phyloP scores from a whole-genome alignment of 2,888 invertebrate genomes.

The Troides oblongomaculatus region DNA sequence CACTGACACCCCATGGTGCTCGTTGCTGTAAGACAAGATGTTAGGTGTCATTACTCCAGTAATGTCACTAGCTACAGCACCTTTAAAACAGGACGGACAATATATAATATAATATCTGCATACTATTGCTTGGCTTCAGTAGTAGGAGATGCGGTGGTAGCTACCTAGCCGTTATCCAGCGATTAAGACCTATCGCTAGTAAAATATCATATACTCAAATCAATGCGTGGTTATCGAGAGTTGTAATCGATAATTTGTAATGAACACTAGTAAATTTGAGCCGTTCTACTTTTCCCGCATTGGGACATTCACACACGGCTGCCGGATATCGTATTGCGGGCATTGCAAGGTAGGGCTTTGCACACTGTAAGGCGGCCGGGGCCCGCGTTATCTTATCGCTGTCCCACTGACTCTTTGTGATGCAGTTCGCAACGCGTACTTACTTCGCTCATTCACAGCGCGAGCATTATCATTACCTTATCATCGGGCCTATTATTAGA shows the following conservation, averaged over 20 bases:
- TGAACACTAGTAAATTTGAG: slow-evolving; percentile 1
- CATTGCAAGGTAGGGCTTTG: slow-evolving; percentile 18
- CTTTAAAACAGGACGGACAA: too few relatives aligned
- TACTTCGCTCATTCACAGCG: slow-evolving; percentile 31
- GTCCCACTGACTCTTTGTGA: slow-evolving; percentile 34
- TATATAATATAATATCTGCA: too few relatives aligned
- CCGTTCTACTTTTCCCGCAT: not conserved
- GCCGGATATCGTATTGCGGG: slow-evolving; percentile 3
- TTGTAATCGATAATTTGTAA: not conserved
- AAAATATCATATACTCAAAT: too few relatives aligned
- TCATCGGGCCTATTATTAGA: slow-evolving; percentile 32
- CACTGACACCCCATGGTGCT: too few relatives aligned
- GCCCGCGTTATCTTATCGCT: slow-evolving; percentile 31
- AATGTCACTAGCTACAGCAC: too few relatives aligned
- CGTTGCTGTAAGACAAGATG: too few relatives aligned
- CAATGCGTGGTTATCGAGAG: not conserved
- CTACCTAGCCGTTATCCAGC: too few relatives aligned
- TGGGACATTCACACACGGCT: not conserved
- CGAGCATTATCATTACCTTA: slow-evolving; percentile 32
- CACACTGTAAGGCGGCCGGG: not conserved
- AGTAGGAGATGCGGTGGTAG: too few relatives aligned
- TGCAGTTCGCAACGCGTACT: slow-evolving; percentile 7
- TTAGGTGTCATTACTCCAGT: too few relatives aligned
- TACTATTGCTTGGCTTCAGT: too few relatives aligned
- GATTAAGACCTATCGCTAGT: too few relatives aligned